These are phyloP conservation scores for Lordiphosa stackelbergi DNA, from an alignment of 1,140 invertebrate genomes.

Conservation along the genomic window DNA sequence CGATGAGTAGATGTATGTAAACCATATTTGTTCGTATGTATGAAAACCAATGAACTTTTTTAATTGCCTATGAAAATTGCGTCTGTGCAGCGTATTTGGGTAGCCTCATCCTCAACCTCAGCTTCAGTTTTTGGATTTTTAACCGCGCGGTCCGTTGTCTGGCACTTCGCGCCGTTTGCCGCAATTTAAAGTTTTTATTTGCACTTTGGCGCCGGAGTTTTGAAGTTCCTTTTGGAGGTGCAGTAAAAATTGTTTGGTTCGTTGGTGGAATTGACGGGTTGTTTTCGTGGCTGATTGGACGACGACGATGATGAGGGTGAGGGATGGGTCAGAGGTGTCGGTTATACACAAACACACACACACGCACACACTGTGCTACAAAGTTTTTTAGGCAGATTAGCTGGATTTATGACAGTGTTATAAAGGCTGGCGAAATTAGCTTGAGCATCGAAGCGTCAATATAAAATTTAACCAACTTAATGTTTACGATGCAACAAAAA, in stretches of 20 bases:
- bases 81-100: conserved; percentile 54
- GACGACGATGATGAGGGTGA: conserved; percentile 3
- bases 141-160: background rate
- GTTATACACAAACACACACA: background rate
- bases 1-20: too few relatives aligned
- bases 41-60: conserved; percentile 72
- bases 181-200: conserved; percentile 65
- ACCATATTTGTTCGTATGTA: conserved; percentile 1
- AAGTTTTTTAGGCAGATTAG: conserved; percentile 42
- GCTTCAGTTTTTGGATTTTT: background rate
- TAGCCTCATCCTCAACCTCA: conserved; percentile 27
- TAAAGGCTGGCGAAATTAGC: too few relatives aligned
- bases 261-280: conserved; percentile 4
- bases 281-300: conserved; percentile 1
- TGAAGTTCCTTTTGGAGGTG: conserved; percentile 8
- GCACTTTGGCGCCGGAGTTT: conserved; percentile 62
- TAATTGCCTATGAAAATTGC: conserved; percentile 71
- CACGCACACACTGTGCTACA: conserved; percentile 42
- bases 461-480: too few relatives aligned
- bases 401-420: background rate
- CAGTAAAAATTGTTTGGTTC: conserved; percentile 21
- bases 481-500: too few relatives aligned
- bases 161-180: conserved; percentile 2
- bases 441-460: too few relatives aligned
- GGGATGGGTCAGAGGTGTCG: conserved; percentile 5